Evolutionary conservation across 2,797 vertebrate species (phyloP).

Genomic region (Ispidina lecontei): DNA sequence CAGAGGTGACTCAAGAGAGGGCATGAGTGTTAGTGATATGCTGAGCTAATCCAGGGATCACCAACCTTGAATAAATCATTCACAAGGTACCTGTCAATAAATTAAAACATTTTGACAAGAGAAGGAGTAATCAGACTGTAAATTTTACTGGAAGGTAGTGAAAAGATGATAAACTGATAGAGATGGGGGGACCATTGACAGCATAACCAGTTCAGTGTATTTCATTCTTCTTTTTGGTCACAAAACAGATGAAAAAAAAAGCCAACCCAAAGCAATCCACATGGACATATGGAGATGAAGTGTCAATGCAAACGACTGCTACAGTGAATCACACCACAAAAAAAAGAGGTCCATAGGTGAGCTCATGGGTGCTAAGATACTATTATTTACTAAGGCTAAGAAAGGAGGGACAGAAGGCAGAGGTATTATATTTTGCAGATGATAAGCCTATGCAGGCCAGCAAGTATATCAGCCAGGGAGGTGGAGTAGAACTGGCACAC

Average conservation of each 20-base stretch:
- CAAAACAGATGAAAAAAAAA: neutral
- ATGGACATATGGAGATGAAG: neutral
- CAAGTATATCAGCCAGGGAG: neutral
- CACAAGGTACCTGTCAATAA: neutral
- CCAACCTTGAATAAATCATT: neutral
- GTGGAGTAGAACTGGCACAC: neutral
- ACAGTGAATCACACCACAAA: neutral
- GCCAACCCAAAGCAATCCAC: neutral
- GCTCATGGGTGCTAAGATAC: neutral
- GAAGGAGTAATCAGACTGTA: neutral
- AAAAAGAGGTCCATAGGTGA: neutral
- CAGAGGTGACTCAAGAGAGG: neutral
- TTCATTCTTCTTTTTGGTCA: neutral
- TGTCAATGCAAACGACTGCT: neutral
- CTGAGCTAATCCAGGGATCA: neutral
- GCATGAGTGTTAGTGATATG: neutral
- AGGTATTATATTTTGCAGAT: conserved; percentile 2
- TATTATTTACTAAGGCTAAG: neutral
- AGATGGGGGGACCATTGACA: neutral
- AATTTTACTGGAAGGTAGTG: neutral
- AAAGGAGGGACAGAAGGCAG: neutral
- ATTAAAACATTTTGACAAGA: neutral
- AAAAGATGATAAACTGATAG: neutral
- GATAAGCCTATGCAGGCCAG: neutral
- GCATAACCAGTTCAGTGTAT: neutral